Evolutionary conservation across 2,797 vertebrate species (phyloP).

Genomic region (Melanotaenia parkinsoni): DNA sequence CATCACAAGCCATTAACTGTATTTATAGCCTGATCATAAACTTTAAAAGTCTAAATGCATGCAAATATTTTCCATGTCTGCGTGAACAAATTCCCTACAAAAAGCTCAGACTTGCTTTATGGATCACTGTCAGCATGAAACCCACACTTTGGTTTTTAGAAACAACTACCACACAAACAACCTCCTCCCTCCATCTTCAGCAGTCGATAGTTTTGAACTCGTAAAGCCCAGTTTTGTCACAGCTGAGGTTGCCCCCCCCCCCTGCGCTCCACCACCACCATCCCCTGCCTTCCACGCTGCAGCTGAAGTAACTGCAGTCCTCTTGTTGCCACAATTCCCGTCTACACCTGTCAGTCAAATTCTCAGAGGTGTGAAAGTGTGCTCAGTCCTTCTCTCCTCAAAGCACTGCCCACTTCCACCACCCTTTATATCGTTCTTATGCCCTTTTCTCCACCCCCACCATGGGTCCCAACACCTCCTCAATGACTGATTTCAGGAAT

Average conservation of each 20-base stretch:
- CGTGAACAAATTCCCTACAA: conserved; percentile 36
- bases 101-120: conserved; percentile 29
- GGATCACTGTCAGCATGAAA: conserved; percentile 20
- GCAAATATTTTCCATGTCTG: conserved; percentile 31
- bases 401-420: conserved; percentile 33
- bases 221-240: conserved; percentile 64
- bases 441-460: conserved; percentile 21
- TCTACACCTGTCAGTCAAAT: conserved; percentile 79
- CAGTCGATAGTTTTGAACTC: conserved; percentile 63
- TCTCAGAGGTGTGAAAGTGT: conserved; percentile 36
- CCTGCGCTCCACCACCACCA: no score
- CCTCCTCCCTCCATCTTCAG: conserved; percentile 30
- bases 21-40: not conserved
- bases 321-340: conserved; percentile 76
- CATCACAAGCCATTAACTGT: not conserved
- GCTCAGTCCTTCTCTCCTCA: not conserved
- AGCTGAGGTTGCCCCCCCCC: conserved; percentile 55
- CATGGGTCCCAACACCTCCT: conserved; percentile 7
- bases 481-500: conserved; percentile 23
- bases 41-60: not conserved
- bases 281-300: conserved; percentile 18
- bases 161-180: conserved; percentile 34
- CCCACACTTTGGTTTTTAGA: conserved; percentile 30
- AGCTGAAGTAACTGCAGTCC: conserved; percentile 78
- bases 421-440: conserved; percentile 48